Evolutionary conservation across 2,888 invertebrate genomes (phyloP).

Genomic region (Drosophila paranaensis): DNA sequence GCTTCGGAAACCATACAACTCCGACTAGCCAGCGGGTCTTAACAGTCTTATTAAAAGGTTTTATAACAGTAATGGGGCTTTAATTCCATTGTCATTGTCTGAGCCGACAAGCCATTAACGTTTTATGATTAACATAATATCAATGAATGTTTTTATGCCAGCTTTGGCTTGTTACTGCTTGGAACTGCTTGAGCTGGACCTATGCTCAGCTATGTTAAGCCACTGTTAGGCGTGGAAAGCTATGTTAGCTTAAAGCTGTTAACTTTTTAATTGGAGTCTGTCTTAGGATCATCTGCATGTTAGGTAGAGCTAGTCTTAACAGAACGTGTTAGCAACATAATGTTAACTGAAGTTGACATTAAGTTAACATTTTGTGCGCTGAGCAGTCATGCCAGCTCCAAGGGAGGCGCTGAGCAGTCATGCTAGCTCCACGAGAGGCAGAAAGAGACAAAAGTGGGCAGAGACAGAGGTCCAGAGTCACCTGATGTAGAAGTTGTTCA

Average conservation of each 20-base stretch:
- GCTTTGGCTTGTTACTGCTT: background rate
- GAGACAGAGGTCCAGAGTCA: background rate
- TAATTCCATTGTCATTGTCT: background rate
- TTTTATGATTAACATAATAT: constrained; percentile 4
- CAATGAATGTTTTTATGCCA: background rate
- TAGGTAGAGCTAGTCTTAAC: background rate
- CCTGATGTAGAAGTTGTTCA: background rate
- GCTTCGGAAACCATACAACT: constrained; percentile 8
- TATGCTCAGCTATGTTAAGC: background rate
- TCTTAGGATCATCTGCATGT: background rate
- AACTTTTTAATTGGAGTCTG: background rate
- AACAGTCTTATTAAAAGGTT: background rate
- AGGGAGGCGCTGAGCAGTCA: background rate
- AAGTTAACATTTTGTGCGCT: background rate
- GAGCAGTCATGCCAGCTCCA: background rate
- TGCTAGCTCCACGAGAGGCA: background rate
- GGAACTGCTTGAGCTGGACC: no score
- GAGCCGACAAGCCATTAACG: background rate
- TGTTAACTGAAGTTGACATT: background rate
- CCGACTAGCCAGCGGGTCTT: background rate
- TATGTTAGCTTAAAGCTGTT: background rate
- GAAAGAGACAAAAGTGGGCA: background rate
- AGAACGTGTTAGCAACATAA: background rate
- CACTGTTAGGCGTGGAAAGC: no score
- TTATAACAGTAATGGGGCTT: background rate